Conservation (phyloP, 2,113 vertebrate genomes). For the Ursus arctos region DNA sequence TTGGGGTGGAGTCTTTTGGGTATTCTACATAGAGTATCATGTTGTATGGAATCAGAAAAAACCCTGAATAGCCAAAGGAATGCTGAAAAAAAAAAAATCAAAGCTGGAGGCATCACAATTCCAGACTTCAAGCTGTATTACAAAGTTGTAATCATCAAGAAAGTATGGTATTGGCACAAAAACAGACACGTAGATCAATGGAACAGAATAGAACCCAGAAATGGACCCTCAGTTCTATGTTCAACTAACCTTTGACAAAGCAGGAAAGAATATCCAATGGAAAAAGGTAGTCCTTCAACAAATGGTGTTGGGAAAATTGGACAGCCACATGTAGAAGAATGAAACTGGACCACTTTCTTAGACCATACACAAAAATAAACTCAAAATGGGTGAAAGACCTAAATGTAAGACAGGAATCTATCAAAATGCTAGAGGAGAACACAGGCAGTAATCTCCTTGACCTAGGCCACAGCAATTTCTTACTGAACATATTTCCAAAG, state of each 20-base stretch:
- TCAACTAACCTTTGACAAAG: neutral
- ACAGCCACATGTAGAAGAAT: neutral
- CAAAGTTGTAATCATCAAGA: neutral
- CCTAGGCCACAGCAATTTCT: neutral
- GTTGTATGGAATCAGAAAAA: neutral
- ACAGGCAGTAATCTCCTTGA: neutral
- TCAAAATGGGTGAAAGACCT: neutral
- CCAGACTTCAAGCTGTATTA: neutral
- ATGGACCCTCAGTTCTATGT: neutral
- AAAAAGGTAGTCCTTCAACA: neutral
- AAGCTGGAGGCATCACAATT: neutral
- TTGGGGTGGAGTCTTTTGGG: neutral
- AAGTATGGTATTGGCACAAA: neutral
- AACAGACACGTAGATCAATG: no score
- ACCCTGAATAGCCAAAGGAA: no score
- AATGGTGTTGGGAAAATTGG: neutral
- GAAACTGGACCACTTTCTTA: neutral
- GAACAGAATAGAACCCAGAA: neutral
- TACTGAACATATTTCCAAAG: neutral
- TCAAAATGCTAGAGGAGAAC: neutral
- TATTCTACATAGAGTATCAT: neutral
- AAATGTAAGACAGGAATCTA: neutral
- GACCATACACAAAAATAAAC: neutral
- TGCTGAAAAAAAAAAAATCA: neutral
- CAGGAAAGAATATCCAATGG: neutral